Base-by-base conservation (phyloP, 2,113 vertebrate species). In the Chiloscyllium plagiosum region DNA sequence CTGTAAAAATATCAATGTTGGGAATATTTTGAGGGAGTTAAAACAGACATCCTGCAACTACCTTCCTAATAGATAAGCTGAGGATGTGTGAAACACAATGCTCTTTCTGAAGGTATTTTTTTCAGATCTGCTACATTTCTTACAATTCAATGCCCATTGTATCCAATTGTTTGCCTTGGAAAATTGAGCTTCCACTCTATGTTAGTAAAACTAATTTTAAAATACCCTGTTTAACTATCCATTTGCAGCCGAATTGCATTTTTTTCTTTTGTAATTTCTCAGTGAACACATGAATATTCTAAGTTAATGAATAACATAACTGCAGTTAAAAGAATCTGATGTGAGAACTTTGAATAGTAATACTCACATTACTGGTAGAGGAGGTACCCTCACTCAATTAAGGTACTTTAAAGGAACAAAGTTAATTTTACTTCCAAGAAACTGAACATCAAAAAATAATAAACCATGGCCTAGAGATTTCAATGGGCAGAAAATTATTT, bases 71-170 rank as follows among this genome's bases (percentile, higher is more conserved):
- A 89, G 86, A 89, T 89, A 89, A 56, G 50, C 86, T 89, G 86
- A 29, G 37, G 80, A 20, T 47, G 19, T 47, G 80, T 47, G 5
- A 83, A 83, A 83, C 37, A 83, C 80, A 83, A 83, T 83, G 37
- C 24, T 87, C 19, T 87, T 29, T 56, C 50, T 89, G 24, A 89
- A 89, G 86, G 24, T 47, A 47, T 24, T 89, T 56, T 89, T 52
- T 89, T 89, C 86, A 89, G 86, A 8, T 56, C 3, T 15, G 86
- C 56, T 89, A 56, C 52, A 90, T 89, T 89, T 89, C 50, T 89
- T 29, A 52, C 50, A 89, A 61, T 90, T 90, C 87, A 90, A 90
- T 90, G 87, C 26, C 87, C 13, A 90, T 90, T 90, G 87, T 90
- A 56, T 29, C 87, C 26, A 90, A 61, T n/a, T 56, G 52, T 90